Conservation (phyloP, 2,113 vertebrate genomes). For the Scopus umbretta region DNA sequence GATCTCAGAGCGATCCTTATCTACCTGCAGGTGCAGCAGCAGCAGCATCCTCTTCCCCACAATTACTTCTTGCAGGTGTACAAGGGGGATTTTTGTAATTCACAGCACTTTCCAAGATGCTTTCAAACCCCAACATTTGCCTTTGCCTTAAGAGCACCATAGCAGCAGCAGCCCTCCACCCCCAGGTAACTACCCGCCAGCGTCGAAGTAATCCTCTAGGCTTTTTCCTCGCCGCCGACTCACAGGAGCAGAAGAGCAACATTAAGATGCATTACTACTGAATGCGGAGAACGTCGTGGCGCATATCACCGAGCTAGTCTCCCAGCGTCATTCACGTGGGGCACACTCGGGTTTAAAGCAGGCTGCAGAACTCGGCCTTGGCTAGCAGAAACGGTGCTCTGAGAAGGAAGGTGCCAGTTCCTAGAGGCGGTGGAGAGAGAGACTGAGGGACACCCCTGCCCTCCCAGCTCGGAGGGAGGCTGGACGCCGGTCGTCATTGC, state of each 20-base stretch:
- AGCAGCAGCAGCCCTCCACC: not conserved
- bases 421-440: not conserved
- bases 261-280: not conserved
- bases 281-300: too few relatives aligned
- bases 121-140: not conserved
- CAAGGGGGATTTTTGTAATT: not conserved
- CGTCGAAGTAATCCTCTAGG: not conserved
- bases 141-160: not conserved
- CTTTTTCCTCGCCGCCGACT: not conserved
- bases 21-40: not conserved
- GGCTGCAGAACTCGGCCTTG: not conserved
- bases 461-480: rapidly evolving
- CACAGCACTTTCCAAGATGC: not conserved
- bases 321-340: not conserved
- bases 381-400: not conserved
- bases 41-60: not conserved
- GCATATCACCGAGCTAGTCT: not conserved
- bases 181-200: not conserved
- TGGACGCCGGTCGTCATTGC: not conserved
- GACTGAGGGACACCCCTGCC: not conserved
- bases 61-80: not conserved
- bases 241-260: not conserved
- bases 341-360: not conserved
- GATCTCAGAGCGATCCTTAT: not conserved
- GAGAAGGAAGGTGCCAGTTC: not conserved